Conservation (phyloP, 2,888 invertebrate species). For the Galerucella pusilla region DNA sequence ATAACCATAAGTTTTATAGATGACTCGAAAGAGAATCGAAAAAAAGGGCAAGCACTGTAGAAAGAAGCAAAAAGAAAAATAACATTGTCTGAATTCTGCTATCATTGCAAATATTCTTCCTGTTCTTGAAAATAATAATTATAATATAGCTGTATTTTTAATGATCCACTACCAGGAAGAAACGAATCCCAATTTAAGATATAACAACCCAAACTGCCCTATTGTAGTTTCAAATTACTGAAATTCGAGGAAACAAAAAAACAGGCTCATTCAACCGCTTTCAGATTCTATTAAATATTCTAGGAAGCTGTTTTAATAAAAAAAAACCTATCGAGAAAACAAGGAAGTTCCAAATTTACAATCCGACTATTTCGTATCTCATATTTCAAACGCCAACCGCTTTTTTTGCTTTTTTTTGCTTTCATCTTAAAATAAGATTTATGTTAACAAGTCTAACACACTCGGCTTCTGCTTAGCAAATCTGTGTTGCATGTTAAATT, state of each 20-base stretch:
- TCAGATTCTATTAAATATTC: not conserved
- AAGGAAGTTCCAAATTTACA: conserved; percentile 26
- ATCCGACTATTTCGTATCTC: conserved; percentile 7
- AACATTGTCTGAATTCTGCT: too few species aligned
- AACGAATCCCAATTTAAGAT: not conserved
- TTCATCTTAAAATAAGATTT: conserved; percentile 19
- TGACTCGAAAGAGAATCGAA: too few species aligned
- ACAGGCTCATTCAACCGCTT: not conserved
- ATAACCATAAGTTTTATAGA: too few species aligned
- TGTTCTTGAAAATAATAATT: too few species aligned
- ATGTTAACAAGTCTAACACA: conserved; percentile 25
- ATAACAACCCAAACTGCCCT: not conserved
- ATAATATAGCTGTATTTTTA: too few species aligned
- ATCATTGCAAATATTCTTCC: too few species aligned
- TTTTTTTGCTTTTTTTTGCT: conserved; percentile 21
- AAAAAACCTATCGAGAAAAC: conserved; percentile 11
- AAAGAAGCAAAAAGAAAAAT: too few species aligned
- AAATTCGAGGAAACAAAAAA: not conserved
- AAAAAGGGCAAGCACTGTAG: too few species aligned
- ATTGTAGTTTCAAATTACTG: not conserved
- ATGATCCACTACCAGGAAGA: conserved; percentile 3
- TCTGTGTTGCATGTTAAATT: conserved; percentile 45
- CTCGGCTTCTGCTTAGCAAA: conserved; percentile 31
- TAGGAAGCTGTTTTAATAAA: not conserved
- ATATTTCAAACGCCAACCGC: conserved; percentile 19